Base-by-base conservation (phyloP, 2,888 invertebrate genomes). In the Orthonevra nobilis region DNA sequence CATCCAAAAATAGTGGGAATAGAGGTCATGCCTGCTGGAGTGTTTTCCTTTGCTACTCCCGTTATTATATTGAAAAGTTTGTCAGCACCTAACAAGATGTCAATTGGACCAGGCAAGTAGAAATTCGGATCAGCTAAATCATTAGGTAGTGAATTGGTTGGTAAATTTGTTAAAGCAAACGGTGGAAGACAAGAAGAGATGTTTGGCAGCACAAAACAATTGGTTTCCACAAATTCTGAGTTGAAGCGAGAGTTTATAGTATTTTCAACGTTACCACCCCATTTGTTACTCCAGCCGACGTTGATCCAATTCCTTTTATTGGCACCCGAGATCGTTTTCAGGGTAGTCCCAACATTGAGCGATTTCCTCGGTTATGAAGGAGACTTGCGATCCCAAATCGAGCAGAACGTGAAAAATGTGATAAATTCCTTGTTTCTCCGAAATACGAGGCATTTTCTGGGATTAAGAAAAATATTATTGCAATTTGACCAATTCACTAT, bases 221-320 rank as follows among this genome's bases (percentile, higher is more conserved):
- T 36, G 9, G 50, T 50, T 12, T 61, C 64, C 10, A 70, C 56
- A 14, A 54, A 3, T 3, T 50, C 38, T 34, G 5, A 54, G 48
- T 12, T 60, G 28, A n/a, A 73, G 4, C 3, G 64, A 38, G 14
- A 73, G 30, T 28, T n/a, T n/a, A n/a, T n/a, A n/a, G 48, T 54
- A 54, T 52, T 23, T 58, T 63, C 26, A 17, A 63, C 20, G 15
- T 48, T 56, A 68, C 10, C 5, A 46, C 36, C 44, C n/a, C 61
- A 10, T 38, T 66, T 32, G 52, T 63, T 15, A 28, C 30, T 61
- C 75, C 34, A 48, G 66, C 20, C 44, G 54, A 46, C 32, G 30
- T 20, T 23, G 17, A 26, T 42, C 30, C 77, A 15, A 68, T 4
- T 58, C 54, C 40, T 50, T 46, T 17, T 6, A 69, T 44, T 10